phyloP scores from a whole-genome alignment of 2,113 vertebrate genomes.

The Ammodytes marinus region DNA sequence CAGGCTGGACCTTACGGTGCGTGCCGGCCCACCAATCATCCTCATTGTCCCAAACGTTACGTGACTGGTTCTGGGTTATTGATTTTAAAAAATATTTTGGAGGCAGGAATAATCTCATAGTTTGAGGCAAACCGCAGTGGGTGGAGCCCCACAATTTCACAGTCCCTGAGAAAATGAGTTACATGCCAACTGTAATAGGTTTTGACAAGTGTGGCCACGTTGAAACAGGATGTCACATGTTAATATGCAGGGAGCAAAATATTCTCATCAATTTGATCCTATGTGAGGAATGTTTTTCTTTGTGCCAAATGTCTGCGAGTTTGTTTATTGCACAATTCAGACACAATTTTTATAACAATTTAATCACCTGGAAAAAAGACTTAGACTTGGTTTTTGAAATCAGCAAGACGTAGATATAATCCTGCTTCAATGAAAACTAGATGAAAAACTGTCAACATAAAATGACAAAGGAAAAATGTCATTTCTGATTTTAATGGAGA shows the following conservation, averaged over 20 bases:
- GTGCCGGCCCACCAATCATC: constrained; percentile 12
- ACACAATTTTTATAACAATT: no score
- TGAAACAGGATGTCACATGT: constrained; percentile 5
- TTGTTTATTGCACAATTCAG: no score
- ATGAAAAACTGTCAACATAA: neutral
- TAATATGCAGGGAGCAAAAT: neutral
- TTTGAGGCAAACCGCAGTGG: neutral
- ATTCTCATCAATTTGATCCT: neutral
- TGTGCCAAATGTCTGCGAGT: neutral
- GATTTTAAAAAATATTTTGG: neutral
- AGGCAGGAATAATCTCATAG: neutral
- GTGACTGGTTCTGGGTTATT: neutral
- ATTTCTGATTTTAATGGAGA: neutral
- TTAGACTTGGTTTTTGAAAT: no score
- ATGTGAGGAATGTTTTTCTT: neutral
- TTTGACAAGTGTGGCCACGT: neutral
- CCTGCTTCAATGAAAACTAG: neutral
- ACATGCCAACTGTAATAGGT: neutral
- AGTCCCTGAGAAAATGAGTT: neutral
- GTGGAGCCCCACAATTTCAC: neutral
- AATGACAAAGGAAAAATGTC: no score
- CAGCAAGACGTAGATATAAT: neutral
- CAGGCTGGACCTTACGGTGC: constrained; percentile 62
- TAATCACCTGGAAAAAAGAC: neutral
- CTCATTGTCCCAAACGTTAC: neutral